A percentile compares a stretch with the other conserved stretches of the same genome.
These are phyloP conservation scores for Drosophila biarmipes DNA, from an alignment of 1,140 invertebrate genomes.

Conservation along the genomic window DNA sequence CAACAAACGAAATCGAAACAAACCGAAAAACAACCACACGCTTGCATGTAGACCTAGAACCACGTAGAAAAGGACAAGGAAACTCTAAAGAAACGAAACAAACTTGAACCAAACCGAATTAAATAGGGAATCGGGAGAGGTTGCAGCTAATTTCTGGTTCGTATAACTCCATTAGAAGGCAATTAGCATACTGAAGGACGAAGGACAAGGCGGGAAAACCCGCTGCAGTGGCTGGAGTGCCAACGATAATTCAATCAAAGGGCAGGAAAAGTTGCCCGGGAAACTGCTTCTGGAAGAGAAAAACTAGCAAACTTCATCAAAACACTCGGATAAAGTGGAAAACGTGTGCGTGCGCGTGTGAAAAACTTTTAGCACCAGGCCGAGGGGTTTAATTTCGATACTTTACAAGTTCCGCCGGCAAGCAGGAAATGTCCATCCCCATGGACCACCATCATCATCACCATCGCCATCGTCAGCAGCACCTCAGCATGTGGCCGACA, in stretches of 20 bases:
- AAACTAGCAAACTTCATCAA: conserved; percentile 64
- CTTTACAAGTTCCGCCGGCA: conserved; percentile 25
- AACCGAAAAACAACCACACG: conserved; percentile 48
- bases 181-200: conserved; percentile 57
- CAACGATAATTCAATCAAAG: conserved; percentile 70
- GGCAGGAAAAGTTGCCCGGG: conserved; percentile 25
- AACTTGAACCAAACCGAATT: conserved; percentile 18
- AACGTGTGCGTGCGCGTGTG: conserved; percentile 61
- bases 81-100: conserved; percentile 35
- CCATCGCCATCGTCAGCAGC: background rate
- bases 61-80: conserved; percentile 32
- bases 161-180: conserved; percentile 78
- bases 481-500: conserved; percentile 71
- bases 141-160: conserved; percentile 69
- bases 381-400: conserved; percentile 61
- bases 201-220: conserved; percentile 1
- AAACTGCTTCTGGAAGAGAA: conserved; percentile 31
- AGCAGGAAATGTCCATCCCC: conserved; percentile 43
- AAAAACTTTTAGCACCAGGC: conserved; percentile 47
- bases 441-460: conserved; percentile 52
- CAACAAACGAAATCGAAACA: conserved; percentile 47
- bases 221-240: conserved; percentile 52
- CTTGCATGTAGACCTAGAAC: conserved; percentile 46
- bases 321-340: conserved; percentile 70
- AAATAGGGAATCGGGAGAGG: conserved; percentile 35